Percentiles rank a stretch among this genome's conserved stretches.
Evolutionary conservation across 2,797 vertebrate genomes (phyloP).

Genomic region (Lindbergichthys nudifrons): DNA sequence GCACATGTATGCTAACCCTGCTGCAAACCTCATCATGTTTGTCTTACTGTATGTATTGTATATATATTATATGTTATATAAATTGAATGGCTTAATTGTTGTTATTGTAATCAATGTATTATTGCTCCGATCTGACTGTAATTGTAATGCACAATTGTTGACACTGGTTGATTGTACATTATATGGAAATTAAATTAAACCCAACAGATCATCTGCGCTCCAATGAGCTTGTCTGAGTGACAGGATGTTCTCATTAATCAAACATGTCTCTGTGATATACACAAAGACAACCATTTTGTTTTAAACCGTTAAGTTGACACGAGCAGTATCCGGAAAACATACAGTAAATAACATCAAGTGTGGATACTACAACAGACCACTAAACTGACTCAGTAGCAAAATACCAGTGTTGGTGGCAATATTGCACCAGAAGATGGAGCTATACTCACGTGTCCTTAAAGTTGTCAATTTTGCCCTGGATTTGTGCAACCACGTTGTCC

Average conservation of each 20-base stretch:
- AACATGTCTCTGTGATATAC: neutral
- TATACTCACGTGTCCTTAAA: constrained; percentile 90
- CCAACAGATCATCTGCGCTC: neutral
- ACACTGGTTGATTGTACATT: no score
- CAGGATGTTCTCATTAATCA: neutral
- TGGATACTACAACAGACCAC: neutral
- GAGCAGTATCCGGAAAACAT: no score
- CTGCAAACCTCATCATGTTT: no score
- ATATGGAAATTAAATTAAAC: neutral
- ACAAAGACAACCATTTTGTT: neutral
- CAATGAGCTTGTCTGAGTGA: neutral
- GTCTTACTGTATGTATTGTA: no score
- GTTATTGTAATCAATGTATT: no score
- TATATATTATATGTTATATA: no score
- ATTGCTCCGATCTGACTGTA: no score
- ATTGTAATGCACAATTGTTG: no score
- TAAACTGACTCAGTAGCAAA: constrained; percentile 1
- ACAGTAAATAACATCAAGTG: neutral
- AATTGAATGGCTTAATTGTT: no score
- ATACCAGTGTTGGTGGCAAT: neutral
- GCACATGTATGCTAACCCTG: neutral
- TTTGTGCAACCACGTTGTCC: constrained; percentile 82
- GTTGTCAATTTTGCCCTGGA: constrained; percentile 85
- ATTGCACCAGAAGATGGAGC: constrained; percentile 58
- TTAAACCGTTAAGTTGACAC: no score